Evolutionary conservation across 2,888 invertebrate genomes (phyloP).

Genomic region (Spilosoma lubricipeda): DNA sequence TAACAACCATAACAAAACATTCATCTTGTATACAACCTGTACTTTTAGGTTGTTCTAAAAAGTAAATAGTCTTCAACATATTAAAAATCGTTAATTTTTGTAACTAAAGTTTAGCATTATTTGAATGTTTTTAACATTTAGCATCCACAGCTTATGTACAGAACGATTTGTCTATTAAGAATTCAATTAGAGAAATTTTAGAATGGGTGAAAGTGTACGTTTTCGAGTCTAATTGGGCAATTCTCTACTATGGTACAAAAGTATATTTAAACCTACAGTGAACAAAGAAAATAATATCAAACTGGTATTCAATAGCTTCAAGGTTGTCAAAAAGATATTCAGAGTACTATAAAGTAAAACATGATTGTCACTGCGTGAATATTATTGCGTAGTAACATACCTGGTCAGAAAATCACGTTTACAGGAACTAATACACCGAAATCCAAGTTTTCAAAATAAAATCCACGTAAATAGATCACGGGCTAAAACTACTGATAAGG

Average conservation of each 20-base stretch:
- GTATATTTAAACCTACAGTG: constrained; percentile 33
- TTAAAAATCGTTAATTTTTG: not conserved
- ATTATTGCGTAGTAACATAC: constrained; percentile 79
- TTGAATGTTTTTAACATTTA: not conserved
- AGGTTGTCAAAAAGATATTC: constrained; percentile 79
- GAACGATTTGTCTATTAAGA: not conserved
- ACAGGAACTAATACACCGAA: constrained; percentile 56
- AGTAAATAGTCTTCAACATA: not conserved
- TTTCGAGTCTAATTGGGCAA: constrained; percentile 17
- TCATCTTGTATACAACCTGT: not conserved
- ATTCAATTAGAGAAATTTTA: not conserved
- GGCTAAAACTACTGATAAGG: constrained; percentile 61
- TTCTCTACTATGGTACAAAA: constrained; percentile 20
- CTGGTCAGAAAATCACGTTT: constrained; percentile 57
- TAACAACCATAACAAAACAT: not conserved
- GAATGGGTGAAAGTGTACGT: constrained; percentile 33
- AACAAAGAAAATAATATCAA: constrained; percentile 71
- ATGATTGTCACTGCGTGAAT: constrained; percentile 68
- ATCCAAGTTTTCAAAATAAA: constrained; percentile 62
- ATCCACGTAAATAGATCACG: constrained; percentile 65
- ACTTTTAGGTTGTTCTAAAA: not conserved
- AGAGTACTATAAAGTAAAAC: constrained; percentile 50
- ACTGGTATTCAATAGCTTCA: constrained; percentile 70
- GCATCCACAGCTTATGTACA: not conserved
- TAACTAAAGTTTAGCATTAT: not conserved